Conservation (phyloP, 1,140 invertebrate genomes). For the Drosophila ohnishii region DNA sequence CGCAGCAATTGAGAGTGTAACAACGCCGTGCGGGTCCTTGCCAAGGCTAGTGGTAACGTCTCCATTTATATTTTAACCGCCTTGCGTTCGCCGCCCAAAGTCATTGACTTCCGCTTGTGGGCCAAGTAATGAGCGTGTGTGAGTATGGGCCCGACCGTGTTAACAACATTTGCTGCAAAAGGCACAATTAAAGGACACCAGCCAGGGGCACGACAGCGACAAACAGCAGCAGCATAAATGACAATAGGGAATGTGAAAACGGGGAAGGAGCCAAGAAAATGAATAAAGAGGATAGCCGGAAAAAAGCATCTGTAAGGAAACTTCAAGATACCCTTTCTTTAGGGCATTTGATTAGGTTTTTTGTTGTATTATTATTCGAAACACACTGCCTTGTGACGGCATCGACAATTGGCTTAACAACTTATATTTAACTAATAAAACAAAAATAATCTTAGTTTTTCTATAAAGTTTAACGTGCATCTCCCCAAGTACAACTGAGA, state of each 20-base stretch:
- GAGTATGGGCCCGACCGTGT: neutral
- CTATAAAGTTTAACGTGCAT: neutral
- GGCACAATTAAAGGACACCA: constrained; percentile 75
- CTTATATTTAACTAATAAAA: too few relatives aligned
- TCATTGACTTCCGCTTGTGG: constrained; percentile 67
- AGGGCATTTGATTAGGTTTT: neutral
- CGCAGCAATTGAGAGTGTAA: constrained; percentile 28
- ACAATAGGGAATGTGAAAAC: constrained; percentile 37
- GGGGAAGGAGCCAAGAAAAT: neutral
- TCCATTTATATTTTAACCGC: constrained; percentile 71
- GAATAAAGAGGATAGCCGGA: neutral
- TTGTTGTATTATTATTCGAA: too few relatives aligned
- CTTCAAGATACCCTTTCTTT: constrained; percentile 8
- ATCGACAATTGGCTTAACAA: too few relatives aligned
- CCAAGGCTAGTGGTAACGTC: constrained; percentile 69
- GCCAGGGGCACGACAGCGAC: constrained; percentile 59
- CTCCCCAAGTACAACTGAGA: neutral
- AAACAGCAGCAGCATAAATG: constrained; percentile 60
- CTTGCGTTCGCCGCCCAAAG: constrained; percentile 52
- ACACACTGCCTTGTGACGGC: too few relatives aligned
- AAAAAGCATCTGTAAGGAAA: neutral
- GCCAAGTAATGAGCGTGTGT: neutral
- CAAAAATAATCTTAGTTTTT: too few relatives aligned
- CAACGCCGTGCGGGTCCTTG: constrained; percentile 38
- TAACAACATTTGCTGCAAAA: constrained; percentile 59